Evolutionary conservation across 2,888 invertebrate species (phyloP).

Genomic region (Eupeodes latifasciatus): DNA sequence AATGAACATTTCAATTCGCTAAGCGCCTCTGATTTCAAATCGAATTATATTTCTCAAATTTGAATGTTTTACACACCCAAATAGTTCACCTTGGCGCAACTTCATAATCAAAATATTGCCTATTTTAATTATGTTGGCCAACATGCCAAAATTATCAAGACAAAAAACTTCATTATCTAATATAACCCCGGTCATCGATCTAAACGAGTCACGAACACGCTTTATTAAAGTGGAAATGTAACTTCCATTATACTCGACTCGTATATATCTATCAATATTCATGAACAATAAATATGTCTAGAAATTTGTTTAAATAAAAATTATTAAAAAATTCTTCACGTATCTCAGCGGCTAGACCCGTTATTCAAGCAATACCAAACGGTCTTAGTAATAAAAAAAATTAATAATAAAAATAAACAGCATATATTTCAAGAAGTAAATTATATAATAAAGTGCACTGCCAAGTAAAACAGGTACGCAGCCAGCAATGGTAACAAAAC

Average conservation of each 20-base stretch:
- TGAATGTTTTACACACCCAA: neutral
- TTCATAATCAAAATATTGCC: neutral
- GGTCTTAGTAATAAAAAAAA: constrained; percentile 34
- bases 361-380: constrained; percentile 64
- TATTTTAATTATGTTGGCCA: no score
- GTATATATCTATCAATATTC: constrained; percentile 19
- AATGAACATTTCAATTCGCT: neutral
- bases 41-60: neutral
- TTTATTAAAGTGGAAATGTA: constrained; percentile 17
- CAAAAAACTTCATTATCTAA: constrained; percentile 54
- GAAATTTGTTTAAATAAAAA: constrained; percentile 45
- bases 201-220: constrained; percentile 30
- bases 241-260: neutral
- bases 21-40: neutral
- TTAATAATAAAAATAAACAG: constrained; percentile 2
- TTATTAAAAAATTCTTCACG: constrained; percentile 58
- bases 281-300: constrained; percentile 5
- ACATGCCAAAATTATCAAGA: constrained; percentile 11
- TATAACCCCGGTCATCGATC: constrained; percentile 41
- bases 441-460: constrained; percentile 62
- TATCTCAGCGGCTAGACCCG: constrained; percentile 49
- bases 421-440: constrained; percentile 46
- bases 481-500: constrained; percentile 4
- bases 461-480: constrained; percentile 53
- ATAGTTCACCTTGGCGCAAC: constrained; percentile 26